Conservation (phyloP, 2,888 invertebrate genomes). For the Eubasilissa splendida region DNA sequence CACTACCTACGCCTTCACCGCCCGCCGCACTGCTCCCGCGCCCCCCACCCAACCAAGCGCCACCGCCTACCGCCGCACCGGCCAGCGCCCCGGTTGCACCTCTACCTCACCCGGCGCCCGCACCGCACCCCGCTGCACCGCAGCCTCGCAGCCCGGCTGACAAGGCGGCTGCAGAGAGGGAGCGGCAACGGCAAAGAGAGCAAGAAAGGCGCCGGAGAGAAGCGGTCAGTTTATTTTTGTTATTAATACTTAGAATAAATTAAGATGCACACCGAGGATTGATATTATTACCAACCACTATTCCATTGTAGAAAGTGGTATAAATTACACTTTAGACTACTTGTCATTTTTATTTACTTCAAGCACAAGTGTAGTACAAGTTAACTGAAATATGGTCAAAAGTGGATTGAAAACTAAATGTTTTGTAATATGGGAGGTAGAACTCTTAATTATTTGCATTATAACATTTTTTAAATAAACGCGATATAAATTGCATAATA, state of each 20-base stretch:
- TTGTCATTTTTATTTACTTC: no score
- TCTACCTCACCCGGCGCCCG: constrained; percentile 61
- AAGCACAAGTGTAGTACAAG: no score
- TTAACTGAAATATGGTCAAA: no score
- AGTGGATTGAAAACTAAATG: no score
- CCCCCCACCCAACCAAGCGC: constrained; percentile 62
- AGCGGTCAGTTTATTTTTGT: constrained; percentile 79
- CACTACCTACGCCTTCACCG: constrained; percentile 63
- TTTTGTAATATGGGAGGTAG: no score
- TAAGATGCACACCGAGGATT: neutral
- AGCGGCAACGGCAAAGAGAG: constrained; percentile 87
- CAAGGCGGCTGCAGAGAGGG: constrained; percentile 81
- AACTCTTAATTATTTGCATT: no score
- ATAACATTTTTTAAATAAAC: no score
- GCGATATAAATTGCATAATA: no score
- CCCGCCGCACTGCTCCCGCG: constrained; percentile 63
- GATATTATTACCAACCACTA: no score
- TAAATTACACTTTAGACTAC: no score
- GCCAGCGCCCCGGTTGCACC: constrained; percentile 63
- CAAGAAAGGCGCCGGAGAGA: constrained; percentile 93
- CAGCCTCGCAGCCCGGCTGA: constrained; percentile 61
- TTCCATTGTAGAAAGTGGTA: no score
- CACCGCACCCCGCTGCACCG: constrained; percentile 65
- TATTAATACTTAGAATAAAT: constrained; percentile 4
- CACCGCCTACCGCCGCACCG: constrained; percentile 61